Conservation (phyloP, 1,140 invertebrate genomes). For the Bombus impatiens region DNA sequence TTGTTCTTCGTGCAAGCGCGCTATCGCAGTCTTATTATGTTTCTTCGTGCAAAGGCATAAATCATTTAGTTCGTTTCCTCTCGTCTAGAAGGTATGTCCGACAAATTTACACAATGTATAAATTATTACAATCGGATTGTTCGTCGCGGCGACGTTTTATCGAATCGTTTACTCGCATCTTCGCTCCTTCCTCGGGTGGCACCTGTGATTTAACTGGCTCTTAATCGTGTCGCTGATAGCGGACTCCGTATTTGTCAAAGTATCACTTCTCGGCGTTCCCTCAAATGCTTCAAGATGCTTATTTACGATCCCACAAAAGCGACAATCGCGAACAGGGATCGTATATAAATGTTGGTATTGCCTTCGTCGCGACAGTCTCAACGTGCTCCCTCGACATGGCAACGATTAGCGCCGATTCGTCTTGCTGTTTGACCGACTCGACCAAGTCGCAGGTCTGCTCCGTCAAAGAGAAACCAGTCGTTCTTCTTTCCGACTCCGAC, state of each 20-base stretch:
- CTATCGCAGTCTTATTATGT: conserved; percentile 25
- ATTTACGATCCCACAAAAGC: background rate
- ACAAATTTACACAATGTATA: conserved; percentile 58
- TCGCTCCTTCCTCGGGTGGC: too few relatives aligned
- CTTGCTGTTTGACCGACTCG: conserved; percentile 25
- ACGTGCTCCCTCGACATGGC: conserved; percentile 19
- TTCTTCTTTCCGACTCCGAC: conserved; percentile 47
- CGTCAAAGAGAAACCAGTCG: background rate
- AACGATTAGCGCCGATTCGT: conserved; percentile 36
- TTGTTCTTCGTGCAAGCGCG: conserved; percentile 40
- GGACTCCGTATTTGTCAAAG: conserved; percentile 7
- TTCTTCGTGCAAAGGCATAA: conserved; percentile 14
- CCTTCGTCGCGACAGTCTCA: too few relatives aligned
- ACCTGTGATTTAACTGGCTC: background rate
- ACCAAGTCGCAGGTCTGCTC: background rate
- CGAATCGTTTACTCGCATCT: conserved; percentile 6
- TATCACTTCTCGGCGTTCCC: background rate
- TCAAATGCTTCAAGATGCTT: conserved; percentile 4
- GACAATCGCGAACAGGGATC: background rate
- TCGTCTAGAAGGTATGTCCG: conserved; percentile 42
- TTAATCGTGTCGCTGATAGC: too few relatives aligned
- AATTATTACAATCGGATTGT: conserved; percentile 50
- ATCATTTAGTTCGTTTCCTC: conserved; percentile 37
- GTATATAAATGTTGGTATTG: conserved; percentile 45
- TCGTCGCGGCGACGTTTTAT: conserved; percentile 18